Base-by-base conservation (phyloP, 2,113 vertebrate species). In the Brachirus orientalis region DNA sequence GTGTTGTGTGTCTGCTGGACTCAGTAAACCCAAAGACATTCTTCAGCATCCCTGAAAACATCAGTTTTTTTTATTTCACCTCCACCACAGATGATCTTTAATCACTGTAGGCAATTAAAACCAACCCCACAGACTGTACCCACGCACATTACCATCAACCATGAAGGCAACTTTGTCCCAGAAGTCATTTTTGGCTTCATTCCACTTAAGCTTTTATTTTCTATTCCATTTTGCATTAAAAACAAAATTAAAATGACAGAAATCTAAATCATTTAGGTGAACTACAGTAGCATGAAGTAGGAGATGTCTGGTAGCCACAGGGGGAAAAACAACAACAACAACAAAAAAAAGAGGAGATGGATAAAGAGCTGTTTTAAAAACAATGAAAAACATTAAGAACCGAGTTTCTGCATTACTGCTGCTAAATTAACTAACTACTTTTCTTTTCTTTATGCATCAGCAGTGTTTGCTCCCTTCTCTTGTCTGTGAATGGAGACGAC, bases 401-500 rank as follows among this genome's bases (percentile, higher is more conserved):
- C 13, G 35, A 67, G 46, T 14, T 65, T 71, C 56, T 74, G 68
- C 79, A 83, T 73, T 63, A 74, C 67, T 73, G 65, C 37, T 76
- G 51, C 60, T 64, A 78, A 78, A 88, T 79, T 41, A 86, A 48
- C 69, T 50, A 64, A 59, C 67, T 80, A 68, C 67, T 13, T 28
- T 61, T 76, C 37, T 72, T 79, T 79, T 83, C 66, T 48, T 77
- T 51, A 72, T 74, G 63, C 81, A 79, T 84, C 74, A 46, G 63
- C 79, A 61, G 69, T 52, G 47, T n/a, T 28, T 69, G 71, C 67
- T 48, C 77, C 69, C 50, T 41, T 79, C 75, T 58, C 57, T 79
- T 63, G 82, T 76, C 75, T 79, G 61, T 3, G 16, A 73, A 69
- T 35, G 41, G 67, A 59, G 79, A 86, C 77, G 77, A 79, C 58